Base-by-base conservation (phyloP, 2,797 vertebrate genomes). In the Rhynchotus rufescens region DNA sequence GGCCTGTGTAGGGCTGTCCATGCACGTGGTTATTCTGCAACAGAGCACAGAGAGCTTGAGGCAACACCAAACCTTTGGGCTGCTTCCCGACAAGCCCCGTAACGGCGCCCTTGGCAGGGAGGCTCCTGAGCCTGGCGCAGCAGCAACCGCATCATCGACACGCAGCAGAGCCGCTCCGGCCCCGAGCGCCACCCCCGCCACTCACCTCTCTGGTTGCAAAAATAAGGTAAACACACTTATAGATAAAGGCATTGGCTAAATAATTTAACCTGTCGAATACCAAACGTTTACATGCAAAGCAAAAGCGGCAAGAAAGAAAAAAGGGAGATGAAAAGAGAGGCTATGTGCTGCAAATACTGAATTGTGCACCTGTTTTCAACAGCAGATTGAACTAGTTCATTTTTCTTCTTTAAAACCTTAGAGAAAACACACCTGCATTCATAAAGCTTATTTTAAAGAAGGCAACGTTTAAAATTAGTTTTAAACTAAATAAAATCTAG, bases 1-100 rank as follows among this genome's bases (percentile, higher is more conserved):
- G 99, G 95, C 99, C 99, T 34, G 99, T 99, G 96, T 99, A 99
- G 21, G 99, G 99, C 98, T 99, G 99, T 98, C 99, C 98, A 90
- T 99, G 99, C 95, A 99, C 99, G 94, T 99, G 99, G 98, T 99
- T 99, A 98, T 99, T 99, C 99, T 99, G 98, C 88, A 96, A 97
- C 4, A 71, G 69, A 97, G 44, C 95, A 96, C 19, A 96, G 47
- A 92, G 38, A 86, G 73, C 90, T 86, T 64, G 74, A 81, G 89
- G 88, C 38, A 34, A 80, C 36, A 8, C 90, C 64, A 79, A 34
- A 57, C 14, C 26, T 26, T 4, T 1, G 32, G 49, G 15, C 49
- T 15, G 3, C 7, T 77, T 66, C 66, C 66, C 30, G 23, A 72
- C n/a, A 32, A 4, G 5, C 14, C 64, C 34, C 21, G 15, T 16